Evolutionary conservation across 2,113 vertebrate species (phyloP), one percentile per base, ranked within the genome.

Genomic region (Odobenus rosmarus): DNA sequence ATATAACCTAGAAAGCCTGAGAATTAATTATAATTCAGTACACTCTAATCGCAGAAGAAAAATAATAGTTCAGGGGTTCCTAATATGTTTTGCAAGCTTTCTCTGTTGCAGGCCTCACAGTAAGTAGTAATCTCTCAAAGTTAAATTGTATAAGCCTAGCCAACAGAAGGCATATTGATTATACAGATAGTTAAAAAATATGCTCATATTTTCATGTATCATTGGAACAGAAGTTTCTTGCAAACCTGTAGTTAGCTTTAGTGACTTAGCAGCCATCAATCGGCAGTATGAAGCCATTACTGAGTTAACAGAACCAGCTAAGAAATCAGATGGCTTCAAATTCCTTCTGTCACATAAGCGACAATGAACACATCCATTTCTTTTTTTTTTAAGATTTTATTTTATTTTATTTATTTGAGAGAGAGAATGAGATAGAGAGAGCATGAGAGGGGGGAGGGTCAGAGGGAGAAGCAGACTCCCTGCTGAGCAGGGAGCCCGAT

Each of bases 161-260:
- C 59, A 96, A 88, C 0, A 98, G 79, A 97, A 80, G 93, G 72
- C 69, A 95, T 84, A 57, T 59, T 86, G 79, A 97, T 82, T 19
- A 97, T 92, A 51, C 92, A 96, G 88, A 95, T 59, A 10, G 89
- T 88, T 96, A 87, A 61, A 95, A 96, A 96, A 96, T 79, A 88
- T 57, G 77, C 36, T 93, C 62, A 85, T 91, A 74, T 64, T 85
- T 57, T 96, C 94, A 96, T 8, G 31, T 97, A 95, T 93, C 59
- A 91, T 72, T 96, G 71, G 77, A 74, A 96, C 94, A 95, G 80
- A 96, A 36, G 90, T 94, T 83, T 72, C 87, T 92, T 31, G 15
- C 77, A 82, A 55, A 93, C 39, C 80, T 97, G 86, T 81, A 71
- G 67, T 79, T 93, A 61, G 53, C 46, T 88, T 84, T 69, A 76